A percentile compares a stretch with the other conserved stretches of the same genome.
Evolutionary conservation across 2,113 vertebrate species (phyloP).

Genomic region (Alectura lathami): DNA sequence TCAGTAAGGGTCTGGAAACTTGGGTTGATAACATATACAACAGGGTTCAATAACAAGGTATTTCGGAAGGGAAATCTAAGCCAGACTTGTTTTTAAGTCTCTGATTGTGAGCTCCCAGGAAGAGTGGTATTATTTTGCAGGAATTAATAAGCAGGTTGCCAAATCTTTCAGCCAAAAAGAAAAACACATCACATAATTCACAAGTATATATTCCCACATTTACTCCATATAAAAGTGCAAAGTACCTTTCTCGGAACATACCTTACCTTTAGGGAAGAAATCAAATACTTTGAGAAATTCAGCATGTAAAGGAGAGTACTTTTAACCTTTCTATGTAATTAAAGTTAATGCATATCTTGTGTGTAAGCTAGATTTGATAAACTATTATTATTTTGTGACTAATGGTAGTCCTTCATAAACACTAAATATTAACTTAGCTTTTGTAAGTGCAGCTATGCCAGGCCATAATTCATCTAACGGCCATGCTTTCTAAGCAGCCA

Average conservation of each 20-base stretch:
- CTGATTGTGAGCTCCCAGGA: not conserved
- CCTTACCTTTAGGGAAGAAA: not conserved
- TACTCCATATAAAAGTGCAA: not conserved
- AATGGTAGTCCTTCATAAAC: not conserved
- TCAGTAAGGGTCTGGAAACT: not conserved
- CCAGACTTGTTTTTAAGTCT: not conserved
- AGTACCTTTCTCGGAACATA: not conserved
- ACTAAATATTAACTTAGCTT: not conserved
- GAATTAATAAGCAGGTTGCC: not conserved
- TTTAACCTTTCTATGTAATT: not conserved
- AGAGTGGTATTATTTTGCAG: not conserved
- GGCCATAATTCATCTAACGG: not conserved
- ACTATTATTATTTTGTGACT: not conserved
- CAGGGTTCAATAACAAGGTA: not conserved
- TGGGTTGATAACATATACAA: not conserved
- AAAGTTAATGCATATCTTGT: not conserved
- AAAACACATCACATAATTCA: not conserved
- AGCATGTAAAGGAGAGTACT: not conserved
- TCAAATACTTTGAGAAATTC: not conserved
- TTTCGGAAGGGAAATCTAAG: not conserved
- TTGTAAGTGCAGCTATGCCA: not conserved
- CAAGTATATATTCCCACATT: not conserved
- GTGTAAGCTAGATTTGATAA: not conserved
- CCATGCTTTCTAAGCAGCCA: not conserved
- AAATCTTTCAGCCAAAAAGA: not conserved